These are phyloP conservation scores for Huso huso DNA, from an alignment of 2,797 vertebrate species.

Conservation along the genomic window DNA sequence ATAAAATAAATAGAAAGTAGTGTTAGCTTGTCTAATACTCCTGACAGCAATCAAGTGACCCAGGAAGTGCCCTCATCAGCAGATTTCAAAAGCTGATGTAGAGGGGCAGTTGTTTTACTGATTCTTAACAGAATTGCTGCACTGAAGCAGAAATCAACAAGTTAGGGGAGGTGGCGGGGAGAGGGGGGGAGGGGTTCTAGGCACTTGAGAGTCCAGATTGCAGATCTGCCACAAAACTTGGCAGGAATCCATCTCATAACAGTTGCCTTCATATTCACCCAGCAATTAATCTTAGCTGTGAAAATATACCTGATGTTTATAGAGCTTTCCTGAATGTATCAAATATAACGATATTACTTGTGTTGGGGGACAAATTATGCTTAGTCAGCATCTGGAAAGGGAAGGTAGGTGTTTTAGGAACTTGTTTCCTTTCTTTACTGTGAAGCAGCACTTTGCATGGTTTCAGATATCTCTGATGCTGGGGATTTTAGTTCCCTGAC, in stretches of 20 bases:
- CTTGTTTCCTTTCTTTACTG: background rate
- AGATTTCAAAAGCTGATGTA: no score
- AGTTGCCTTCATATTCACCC: conserved; percentile 26
- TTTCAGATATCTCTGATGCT: conserved; percentile 19
- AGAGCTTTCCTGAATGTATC: conserved; percentile 18
- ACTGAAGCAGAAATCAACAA: no score
- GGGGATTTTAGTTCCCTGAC: conserved; percentile 19
- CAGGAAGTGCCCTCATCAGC: no score
- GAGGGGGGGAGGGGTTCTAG: no score
- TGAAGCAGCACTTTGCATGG: conserved; percentile 14
- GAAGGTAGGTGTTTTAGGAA: conserved; percentile 25
- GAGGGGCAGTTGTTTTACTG: no score
- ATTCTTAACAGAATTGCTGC: no score
- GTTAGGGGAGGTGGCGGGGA: no score
- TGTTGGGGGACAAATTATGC: conserved; percentile 33
- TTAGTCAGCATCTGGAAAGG: conserved; percentile 18
- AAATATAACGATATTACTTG: conserved; percentile 25
- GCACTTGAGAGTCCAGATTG: no score
- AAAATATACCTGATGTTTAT: conserved; percentile 33
- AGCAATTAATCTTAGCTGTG: conserved; percentile 36
- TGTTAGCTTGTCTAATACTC: no score
- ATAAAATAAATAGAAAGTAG: no score
- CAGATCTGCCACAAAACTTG: no score
- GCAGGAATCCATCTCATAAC: background rate
- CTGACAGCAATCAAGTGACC: no score